Base-by-base conservation (phyloP, 2,113 vertebrate species). In the Scytalopus superciliaris region DNA sequence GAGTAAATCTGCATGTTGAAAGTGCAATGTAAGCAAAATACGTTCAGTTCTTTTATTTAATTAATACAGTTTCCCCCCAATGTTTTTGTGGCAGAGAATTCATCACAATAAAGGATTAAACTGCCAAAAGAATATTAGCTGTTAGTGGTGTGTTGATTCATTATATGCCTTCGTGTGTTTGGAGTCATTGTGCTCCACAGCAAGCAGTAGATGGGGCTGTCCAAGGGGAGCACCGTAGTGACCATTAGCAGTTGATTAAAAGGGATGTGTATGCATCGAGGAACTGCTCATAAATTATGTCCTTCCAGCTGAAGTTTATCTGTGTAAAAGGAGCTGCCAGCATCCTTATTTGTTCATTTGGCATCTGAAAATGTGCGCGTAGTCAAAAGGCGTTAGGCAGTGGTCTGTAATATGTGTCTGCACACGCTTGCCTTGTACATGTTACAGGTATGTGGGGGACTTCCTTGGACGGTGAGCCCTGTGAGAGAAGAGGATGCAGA, bases 221-320 rank as follows among this genome's bases (percentile, higher is more conserved):
- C 93, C 85, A 30, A 63, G 83, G 92, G 85, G 88, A 92, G 77
- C 77, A 67, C 86, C 1, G 1, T 76, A 31, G 76, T 95, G 96
- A 96, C 96, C 94, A 84, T 96, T 90, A 96, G 82, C 9, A 30
- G 82, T 73, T 94, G 93, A 94, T 95, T 91, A 94, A 92, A 94
- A 93, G 93, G 88, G 80, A 93, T 84, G 86, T 42, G 19, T 86
- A 56, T 90, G 79, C 86, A 68, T 28, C 53, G 68, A 94, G 88
- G 90, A 88, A 16, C 56, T 84, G 64, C 90, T 93, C 76, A 53
- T 94, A 94, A 96, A 94, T 96, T 86, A 92, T 5, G 35, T 78
- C 88, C 21, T 76, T 95, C 86, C 90, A 96, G 72, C 80, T 94
- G 90, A 83, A 95, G 60, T 90, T 92, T 84, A 53, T 90, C 79